Evolutionary conservation across 2,113 vertebrate genomes (phyloP).

Genomic region (Hippoglossus stenolepis): DNA sequence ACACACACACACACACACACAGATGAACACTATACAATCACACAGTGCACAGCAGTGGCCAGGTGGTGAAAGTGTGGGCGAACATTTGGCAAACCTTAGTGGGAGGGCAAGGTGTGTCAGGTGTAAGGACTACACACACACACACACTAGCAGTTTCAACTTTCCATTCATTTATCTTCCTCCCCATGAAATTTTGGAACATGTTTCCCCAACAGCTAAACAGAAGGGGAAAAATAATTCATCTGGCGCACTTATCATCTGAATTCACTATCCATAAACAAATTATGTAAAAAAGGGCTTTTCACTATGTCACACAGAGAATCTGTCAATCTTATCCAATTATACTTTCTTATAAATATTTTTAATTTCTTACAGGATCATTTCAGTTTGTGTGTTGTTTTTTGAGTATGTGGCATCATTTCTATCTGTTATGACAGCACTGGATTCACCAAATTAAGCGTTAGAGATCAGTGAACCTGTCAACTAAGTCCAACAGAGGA

Average conservation of each 20-base stretch:
- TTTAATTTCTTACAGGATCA: too few species aligned
- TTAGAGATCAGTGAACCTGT: too few species aligned
- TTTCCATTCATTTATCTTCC: slow-evolving; percentile 47
- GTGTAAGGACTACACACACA: slow-evolving; percentile 55
- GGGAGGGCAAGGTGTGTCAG: slow-evolving; percentile 61
- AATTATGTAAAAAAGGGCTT: neutral
- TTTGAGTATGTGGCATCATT: too few species aligned
- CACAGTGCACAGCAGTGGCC: slow-evolving; percentile 57
- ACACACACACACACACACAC: slow-evolving; percentile 5
- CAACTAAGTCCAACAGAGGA: too few species aligned
- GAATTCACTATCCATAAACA: neutral
- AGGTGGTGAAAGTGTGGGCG: slow-evolving; percentile 68
- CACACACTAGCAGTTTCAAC: slow-evolving; percentile 8
- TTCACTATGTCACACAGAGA: neutral
- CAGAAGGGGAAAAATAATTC: neutral
- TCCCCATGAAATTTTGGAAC: slow-evolving; percentile 16
- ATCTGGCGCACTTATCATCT: neutral
- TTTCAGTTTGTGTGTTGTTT: too few species aligned
- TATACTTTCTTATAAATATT: neutral
- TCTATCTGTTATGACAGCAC: too few species aligned
- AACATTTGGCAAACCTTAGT: slow-evolving; percentile 66
- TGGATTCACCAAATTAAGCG: too few species aligned
- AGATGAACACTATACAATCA: slow-evolving; percentile 37
- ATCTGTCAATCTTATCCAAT: neutral
- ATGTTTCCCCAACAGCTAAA: slow-evolving; percentile 18